A percentile compares a stretch with the other conserved stretches of the same genome.
phyloP scores from a whole-genome alignment of 2,797 vertebrate genomes.

The Macropus fuliginosus region DNA sequence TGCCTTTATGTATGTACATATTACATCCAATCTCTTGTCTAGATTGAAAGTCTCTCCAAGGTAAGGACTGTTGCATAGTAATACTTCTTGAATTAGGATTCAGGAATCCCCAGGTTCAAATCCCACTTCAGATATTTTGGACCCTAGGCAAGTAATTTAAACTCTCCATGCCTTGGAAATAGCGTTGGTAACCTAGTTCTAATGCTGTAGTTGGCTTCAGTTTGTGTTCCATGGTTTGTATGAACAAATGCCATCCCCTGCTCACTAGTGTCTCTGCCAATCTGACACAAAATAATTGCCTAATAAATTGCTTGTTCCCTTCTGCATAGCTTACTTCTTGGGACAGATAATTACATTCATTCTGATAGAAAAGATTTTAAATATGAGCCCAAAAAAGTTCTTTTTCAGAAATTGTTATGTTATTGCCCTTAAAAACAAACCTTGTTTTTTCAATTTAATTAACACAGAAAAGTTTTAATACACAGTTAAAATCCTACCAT shows the following conservation, averaged over 20 bases:
- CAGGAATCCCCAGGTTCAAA: background rate
- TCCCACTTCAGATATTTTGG: background rate
- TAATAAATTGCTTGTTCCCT: background rate
- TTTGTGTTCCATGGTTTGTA: background rate
- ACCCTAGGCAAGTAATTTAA: background rate
- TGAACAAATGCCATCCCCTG: background rate
- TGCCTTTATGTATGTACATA: background rate
- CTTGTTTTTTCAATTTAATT: background rate
- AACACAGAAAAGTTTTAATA: background rate
- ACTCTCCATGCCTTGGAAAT: background rate
- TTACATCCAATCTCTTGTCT: background rate
- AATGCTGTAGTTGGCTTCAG: background rate
- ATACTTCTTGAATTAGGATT: background rate
- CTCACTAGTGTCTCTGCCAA: background rate
- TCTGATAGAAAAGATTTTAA: background rate
- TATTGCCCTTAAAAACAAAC: background rate
- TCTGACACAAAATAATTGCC: background rate
- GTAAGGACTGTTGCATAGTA: background rate
- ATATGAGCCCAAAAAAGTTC: background rate
- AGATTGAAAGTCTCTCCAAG: background rate
- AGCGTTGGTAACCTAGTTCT: background rate
- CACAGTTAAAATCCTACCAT: constrained; percentile 2
- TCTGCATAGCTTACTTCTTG: background rate
- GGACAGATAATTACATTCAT: background rate
- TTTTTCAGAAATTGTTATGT: background rate